phyloP scores from a whole-genome alignment of 2,888 invertebrate species.

The Folsomia manolachei region DNA sequence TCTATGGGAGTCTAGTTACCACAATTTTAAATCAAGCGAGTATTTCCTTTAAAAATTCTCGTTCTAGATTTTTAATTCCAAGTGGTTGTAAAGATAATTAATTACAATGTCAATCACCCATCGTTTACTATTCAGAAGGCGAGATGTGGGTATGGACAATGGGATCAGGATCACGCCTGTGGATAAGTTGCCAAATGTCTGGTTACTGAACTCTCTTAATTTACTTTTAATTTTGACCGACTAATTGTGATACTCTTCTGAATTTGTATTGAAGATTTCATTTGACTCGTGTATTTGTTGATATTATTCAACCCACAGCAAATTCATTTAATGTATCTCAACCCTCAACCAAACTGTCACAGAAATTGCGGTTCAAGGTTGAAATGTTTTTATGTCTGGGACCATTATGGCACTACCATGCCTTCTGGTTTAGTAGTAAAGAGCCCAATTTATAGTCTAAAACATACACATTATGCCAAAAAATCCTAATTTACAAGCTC shows the following conservation, averaged over 20 bases:
- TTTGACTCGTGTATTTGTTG: neutral
- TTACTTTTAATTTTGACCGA: neutral
- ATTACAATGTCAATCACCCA: neutral
- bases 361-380: neutral
- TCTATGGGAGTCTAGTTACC: too few relatives aligned
- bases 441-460: neutral
- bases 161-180: slow-evolving; percentile 12
- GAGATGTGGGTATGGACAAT: slow-evolving; percentile 2
- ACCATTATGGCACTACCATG: too few relatives aligned
- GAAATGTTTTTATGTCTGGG: neutral
- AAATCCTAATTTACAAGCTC: neutral
- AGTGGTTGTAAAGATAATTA: neutral
- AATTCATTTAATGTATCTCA: neutral
- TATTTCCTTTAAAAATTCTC: too few relatives aligned
- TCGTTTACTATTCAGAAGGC: slow-evolving; percentile 13
- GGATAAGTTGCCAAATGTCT: too few relatives aligned
- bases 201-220: too few relatives aligned
- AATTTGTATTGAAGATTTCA: too few relatives aligned
- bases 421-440: neutral
- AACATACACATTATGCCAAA: neutral
- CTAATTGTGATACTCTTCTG: too few relatives aligned
- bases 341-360: neutral
- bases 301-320: neutral
- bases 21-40: too few relatives aligned
- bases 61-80: too few relatives aligned